Conservation (phyloP, 2,888 invertebrate genomes). For the Meliscaeva auricollis region DNA sequence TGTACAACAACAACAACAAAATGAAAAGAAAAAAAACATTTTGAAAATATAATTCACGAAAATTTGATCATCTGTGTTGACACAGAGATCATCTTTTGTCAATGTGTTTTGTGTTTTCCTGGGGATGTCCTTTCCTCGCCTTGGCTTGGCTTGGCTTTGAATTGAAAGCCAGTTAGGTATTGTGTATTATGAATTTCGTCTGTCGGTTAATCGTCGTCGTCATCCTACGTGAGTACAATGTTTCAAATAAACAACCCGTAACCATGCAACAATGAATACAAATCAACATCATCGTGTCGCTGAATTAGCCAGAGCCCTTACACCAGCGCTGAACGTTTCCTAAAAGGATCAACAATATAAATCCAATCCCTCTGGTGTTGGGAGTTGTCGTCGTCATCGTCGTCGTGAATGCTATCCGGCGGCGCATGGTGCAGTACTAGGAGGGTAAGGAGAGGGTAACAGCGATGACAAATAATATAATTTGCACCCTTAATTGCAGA, state of each 20-base stretch:
- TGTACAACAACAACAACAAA: not conserved
- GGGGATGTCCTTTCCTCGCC: constrained; percentile 26
- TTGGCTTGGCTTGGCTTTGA: not conserved
- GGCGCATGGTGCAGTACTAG: constrained; percentile 1
- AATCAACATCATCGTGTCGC: constrained; percentile 64
- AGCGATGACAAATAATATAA: constrained; percentile 76
- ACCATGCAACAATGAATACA: constrained; percentile 76
- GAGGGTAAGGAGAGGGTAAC: constrained; percentile 48
- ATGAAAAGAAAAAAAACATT: constrained; percentile 31
- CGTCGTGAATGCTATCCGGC: not conserved
- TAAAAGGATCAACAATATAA: constrained; percentile 75
- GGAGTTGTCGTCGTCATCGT: constrained; percentile 52
- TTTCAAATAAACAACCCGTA: constrained; percentile 73
- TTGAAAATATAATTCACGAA: constrained; percentile 76
- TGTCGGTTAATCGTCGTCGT: constrained; percentile 61
- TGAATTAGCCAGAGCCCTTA: constrained; percentile 40
- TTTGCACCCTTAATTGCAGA: constrained; percentile 76
- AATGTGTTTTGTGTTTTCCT: constrained; percentile 32
- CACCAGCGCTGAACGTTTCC: constrained; percentile 37
- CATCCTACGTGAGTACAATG: constrained; percentile 66
- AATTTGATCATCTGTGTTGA: constrained; percentile 84
- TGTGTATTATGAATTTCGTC: constrained; percentile 22
- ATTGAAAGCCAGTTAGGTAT: constrained; percentile 56
- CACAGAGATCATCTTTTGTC: constrained; percentile 82
- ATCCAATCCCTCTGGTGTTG: constrained; percentile 67